Conservation (phyloP, 2,888 invertebrate species). For the Eupithecia subumbrata region DNA sequence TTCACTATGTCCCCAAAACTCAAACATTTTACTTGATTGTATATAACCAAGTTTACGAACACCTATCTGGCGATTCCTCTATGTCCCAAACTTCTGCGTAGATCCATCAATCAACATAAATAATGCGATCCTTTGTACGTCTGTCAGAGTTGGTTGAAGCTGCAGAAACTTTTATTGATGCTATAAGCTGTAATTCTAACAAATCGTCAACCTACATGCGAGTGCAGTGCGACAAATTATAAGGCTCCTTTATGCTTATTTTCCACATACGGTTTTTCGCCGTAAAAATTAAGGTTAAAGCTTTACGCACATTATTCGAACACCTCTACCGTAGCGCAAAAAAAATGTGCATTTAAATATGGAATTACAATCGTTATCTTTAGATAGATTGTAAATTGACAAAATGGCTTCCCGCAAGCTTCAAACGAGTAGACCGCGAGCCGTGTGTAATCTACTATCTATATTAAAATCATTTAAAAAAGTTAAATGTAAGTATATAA, state of each 20-base stretch:
- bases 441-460: no score
- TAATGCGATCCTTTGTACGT: slow-evolving; percentile 33
- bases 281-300: no score
- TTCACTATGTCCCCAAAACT: not conserved
- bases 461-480: no score
- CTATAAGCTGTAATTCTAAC: slow-evolving; percentile 46
- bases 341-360: no score
- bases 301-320: no score
- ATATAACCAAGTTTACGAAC: not conserved
- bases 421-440: no score
- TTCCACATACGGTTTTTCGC: no score
- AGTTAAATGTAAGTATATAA: no score
- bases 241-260: not conserved
- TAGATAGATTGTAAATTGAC: no score
- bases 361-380: no score
- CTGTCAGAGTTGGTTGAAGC: slow-evolving; percentile 20
- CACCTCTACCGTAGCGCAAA: no score
- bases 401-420: no score
- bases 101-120: slow-evolving; percentile 17
- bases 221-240: slow-evolving; percentile 29
- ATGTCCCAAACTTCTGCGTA: slow-evolving; percentile 5
- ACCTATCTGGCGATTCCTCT: not conserved
- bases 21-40: not conserved
- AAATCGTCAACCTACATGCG: slow-evolving; percentile 53
- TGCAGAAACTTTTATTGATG: slow-evolving; percentile 45